Evolutionary conservation across 2,888 invertebrate genomes (phyloP).

Genomic region (Folsomia manolachei): DNA sequence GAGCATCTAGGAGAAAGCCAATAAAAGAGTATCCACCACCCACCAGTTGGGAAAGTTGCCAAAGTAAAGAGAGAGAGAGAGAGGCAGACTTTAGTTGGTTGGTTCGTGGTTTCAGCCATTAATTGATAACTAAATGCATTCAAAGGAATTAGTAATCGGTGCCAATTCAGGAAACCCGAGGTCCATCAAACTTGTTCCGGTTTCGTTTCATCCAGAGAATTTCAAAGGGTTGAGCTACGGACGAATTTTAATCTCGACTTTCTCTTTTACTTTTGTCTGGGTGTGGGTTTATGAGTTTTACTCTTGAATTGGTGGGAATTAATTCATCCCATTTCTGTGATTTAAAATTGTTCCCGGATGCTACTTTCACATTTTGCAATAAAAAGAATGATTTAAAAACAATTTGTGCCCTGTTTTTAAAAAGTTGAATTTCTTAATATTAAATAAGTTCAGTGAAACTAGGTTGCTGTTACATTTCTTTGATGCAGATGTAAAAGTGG

Average conservation of each 20-base stretch:
- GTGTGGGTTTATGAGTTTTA: too few species aligned
- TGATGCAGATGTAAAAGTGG: too few species aligned
- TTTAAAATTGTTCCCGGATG: too few species aligned
- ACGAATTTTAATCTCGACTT: neutral
- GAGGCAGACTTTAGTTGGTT: neutral
- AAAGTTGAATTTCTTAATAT: too few species aligned
- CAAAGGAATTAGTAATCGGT: constrained; percentile 22
- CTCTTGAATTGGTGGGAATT: too few species aligned
- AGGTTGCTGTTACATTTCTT: too few species aligned
- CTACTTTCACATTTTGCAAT: too few species aligned
- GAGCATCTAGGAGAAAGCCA: constrained; percentile 4
- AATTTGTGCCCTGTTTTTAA: too few species aligned
- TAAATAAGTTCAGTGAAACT: too few species aligned
- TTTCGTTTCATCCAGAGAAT: neutral
- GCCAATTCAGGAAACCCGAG: constrained; percentile 16
- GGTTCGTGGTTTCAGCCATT: constrained; percentile 11
- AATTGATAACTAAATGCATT: constrained; percentile 20
- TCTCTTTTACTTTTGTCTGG: too few species aligned
- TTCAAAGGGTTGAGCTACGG: neutral
- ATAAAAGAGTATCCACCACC: constrained; percentile 1
- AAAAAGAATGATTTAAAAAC: too few species aligned
- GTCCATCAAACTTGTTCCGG: constrained; percentile 7
- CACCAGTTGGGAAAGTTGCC: constrained; percentile 19
- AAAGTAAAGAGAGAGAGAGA: constrained; percentile 17
- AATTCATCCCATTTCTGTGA: too few species aligned